Percentiles rank a stretch among this genome's conserved stretches.
phyloP scores from a whole-genome alignment of 2,113 vertebrate species.

The Hucho hucho region DNA sequence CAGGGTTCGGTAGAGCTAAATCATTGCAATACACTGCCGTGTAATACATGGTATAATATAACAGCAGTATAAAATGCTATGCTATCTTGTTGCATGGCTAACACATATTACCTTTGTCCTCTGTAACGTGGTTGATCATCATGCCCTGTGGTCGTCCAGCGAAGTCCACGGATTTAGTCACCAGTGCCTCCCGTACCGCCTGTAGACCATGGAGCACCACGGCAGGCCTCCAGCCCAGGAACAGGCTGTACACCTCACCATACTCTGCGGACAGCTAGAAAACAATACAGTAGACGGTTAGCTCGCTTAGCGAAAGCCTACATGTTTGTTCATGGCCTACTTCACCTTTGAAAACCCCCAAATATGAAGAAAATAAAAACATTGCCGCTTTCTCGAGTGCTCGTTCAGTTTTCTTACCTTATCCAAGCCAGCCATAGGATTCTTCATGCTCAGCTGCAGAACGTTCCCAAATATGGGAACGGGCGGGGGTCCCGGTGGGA shows the following conservation, averaged over 20 bases:
- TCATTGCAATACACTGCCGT: not conserved
- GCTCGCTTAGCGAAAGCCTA: not conserved
- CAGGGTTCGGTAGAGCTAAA: too few relatives aligned
- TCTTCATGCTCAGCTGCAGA: slow-evolving; percentile 41
- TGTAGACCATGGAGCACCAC: slow-evolving; percentile 46
- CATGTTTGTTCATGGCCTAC: not conserved
- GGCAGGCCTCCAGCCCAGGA: slow-evolving; percentile 37
- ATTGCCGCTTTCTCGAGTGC: not conserved
- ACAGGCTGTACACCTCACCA: slow-evolving; percentile 45
- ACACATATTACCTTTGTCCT: slow-evolving; percentile 15
- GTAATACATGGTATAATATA: not conserved
- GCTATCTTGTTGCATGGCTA: not conserved
- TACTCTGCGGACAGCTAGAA: slow-evolving; percentile 36
- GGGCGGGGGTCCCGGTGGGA: slow-evolving; percentile 42
- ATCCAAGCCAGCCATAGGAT: slow-evolving; percentile 30
- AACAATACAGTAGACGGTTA: not conserved
- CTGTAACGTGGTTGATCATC: slow-evolving; percentile 17
- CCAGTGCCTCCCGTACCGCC: slow-evolving; percentile 20
- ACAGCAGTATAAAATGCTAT: not conserved
- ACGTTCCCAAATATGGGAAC: slow-evolving; percentile 47
- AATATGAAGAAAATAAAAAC: not conserved
- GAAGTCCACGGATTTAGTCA: slow-evolving; percentile 47
- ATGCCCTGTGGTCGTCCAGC: slow-evolving; percentile 40
- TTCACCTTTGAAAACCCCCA: not conserved
- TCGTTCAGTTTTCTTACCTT: slow-evolving; percentile 15